Percentiles rank a stretch among this genome's conserved stretches.
Conservation (phyloP, 2,888 invertebrate species). For the Mycalesis mineus region DNA sequence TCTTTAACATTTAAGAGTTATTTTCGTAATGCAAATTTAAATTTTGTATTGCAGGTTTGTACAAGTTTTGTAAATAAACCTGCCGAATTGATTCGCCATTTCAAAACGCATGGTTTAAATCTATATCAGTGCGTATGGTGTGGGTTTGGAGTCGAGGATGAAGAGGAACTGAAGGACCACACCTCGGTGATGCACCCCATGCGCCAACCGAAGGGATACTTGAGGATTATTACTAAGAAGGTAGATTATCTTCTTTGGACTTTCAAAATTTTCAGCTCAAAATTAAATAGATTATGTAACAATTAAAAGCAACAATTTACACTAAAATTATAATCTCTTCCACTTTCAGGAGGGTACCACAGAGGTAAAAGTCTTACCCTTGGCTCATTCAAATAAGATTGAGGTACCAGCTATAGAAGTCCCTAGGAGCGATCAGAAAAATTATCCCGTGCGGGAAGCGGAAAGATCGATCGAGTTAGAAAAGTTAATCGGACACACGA, state of each 20-base stretch:
- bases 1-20: too few relatives aligned
- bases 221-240: constrained; percentile 57
- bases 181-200: constrained; percentile 61
- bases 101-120: constrained; percentile 59
- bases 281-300: too few relatives aligned
- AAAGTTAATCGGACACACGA: constrained; percentile 54
- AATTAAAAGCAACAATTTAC: too few relatives aligned
- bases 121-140: constrained; percentile 70
- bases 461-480: constrained; percentile 64
- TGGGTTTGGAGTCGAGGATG: constrained; percentile 55
- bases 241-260: constrained; percentile 31
- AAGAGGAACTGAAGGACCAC: constrained; percentile 54
- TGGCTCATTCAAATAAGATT: constrained; percentile 54
- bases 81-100: constrained; percentile 50
- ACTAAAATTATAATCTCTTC: not conserved
- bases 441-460: constrained; percentile 59
- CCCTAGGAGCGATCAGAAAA: constrained; percentile 32
- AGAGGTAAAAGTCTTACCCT: constrained; percentile 54
- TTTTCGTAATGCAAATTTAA: not conserved
- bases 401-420: constrained; percentile 43
- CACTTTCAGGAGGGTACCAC: constrained; percentile 54
- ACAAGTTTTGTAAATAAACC: constrained; percentile 34
- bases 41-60: constrained; percentile 47
- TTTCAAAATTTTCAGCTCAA: too few relatives aligned
- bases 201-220: constrained; percentile 58